phyloP scores from a whole-genome alignment of 2,888 invertebrate species.

The Lithophane semibrunnea region DNA sequence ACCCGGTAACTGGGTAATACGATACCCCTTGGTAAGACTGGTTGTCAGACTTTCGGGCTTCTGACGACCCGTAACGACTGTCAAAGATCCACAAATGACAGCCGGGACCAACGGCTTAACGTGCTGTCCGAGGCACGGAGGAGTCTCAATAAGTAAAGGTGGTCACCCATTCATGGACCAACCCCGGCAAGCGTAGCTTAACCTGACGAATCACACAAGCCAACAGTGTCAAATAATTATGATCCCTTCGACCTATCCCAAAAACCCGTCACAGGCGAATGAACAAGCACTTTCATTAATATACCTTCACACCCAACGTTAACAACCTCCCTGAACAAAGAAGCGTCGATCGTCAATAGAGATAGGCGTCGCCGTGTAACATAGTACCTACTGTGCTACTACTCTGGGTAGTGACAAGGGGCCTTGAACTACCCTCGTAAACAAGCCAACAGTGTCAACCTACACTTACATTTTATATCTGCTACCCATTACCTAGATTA shows the following conservation, averaged over 20 bases:
- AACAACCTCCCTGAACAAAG: constrained; percentile 1
- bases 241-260: neutral
- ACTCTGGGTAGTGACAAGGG: constrained; percentile 11
- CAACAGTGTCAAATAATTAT: constrained; percentile 30
- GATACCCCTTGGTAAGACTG: too few relatives aligned
- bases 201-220: too few relatives aligned
- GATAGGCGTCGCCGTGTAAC: constrained; percentile 21
- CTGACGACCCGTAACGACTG: too few relatives aligned
- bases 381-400: constrained; percentile 21
- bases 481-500: constrained; percentile 52
- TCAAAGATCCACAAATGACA: too few relatives aligned
- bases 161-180: too few relatives aligned
- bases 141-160: too few relatives aligned
- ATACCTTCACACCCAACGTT: constrained; percentile 1
- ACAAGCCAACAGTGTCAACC: constrained; percentile 56
- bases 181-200: too few relatives aligned
- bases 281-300: constrained; percentile 24
- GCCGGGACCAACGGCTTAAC: too few relatives aligned
- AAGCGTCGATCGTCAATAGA: constrained; percentile 1
- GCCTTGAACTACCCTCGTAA: constrained; percentile 66
- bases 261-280: constrained; percentile 8
- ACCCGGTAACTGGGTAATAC: too few relatives aligned
- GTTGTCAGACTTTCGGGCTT: too few relatives aligned
- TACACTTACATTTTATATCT: constrained; percentile 29
- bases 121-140: too few relatives aligned